Evolutionary conservation across 2,888 invertebrate species (phyloP).

Genomic region (Lumbricus terrestris): DNA sequence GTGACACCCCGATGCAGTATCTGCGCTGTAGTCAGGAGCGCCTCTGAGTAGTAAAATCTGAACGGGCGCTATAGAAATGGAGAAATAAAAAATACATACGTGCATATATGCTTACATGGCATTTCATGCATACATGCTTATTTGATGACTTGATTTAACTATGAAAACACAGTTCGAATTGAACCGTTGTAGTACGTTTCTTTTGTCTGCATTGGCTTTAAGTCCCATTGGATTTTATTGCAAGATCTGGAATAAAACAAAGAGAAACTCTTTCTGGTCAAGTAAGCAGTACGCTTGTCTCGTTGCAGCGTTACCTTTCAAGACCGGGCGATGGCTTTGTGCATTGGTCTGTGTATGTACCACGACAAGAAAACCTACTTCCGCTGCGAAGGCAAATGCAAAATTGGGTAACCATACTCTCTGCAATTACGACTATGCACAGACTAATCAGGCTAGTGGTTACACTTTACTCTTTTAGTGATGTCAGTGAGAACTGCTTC

Average conservation of each 20-base stretch:
- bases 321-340: constrained; percentile 33
- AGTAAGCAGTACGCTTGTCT: not conserved
- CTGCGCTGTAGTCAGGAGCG: no score
- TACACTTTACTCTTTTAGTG: no score
- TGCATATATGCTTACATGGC: not conserved
- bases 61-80: no score
- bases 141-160: not conserved
- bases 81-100: no score
- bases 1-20: no score
- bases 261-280: not conserved
- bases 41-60: no score
- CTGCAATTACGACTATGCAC: not conserved
- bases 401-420: constrained; percentile 19
- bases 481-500: no score
- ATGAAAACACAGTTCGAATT: not conserved
- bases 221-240: not conserved
- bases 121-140: not conserved
- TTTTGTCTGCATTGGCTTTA: not conserved
- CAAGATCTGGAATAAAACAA: not conserved
- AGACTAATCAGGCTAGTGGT: no score
- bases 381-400: constrained; percentile 23
- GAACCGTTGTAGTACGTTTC: not conserved
- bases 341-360: constrained; percentile 35
- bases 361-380: constrained; percentile 32
- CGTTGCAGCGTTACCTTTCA: constrained; percentile 33